Evolutionary conservation across 2,113 vertebrate species (phyloP), one percentile per base, ranked within the genome.

Genomic region (Prochilodus magdalenae): DNA sequence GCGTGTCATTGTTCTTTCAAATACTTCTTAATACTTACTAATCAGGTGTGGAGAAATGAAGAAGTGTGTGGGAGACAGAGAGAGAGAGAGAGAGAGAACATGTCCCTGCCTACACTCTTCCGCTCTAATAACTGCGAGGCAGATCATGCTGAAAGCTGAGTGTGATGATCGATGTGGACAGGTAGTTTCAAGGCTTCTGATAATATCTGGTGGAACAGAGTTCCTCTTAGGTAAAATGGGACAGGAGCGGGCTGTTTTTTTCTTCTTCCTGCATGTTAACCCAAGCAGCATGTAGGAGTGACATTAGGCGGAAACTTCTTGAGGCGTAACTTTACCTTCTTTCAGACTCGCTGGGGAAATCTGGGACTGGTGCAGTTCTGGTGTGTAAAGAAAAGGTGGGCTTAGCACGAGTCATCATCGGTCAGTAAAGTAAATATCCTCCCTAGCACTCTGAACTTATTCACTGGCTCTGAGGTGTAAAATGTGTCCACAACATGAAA

Each of bases 151-250:
- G 90, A 92, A 86, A 90, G 72, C 78, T 86, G 40, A 86, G 84
- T 65, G 86, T 60, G 84, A 88, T 92, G 91, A 94, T 92, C 91
- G 89, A 91, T 89, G 90, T 91, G 75, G 92, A 93, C 92, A 92
- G 90, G 90, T 91, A 92, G 88, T 90, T 91, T 93, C 90, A 91
- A 92, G 88, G 90, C 91, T 85, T 79, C 79, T 88, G 89, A 88
- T 89, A 86, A 85, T 85, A 87, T 90, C 78, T 85, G 78, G 72
- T 40, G 73, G 84, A 90, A 87, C 84, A 40, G 75, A 88, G 90
- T 86, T 89, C 83, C 86, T 85, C 73, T 62, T 26, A 53, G 71
- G 63, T 73, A 80, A 73, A 79, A 29, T 81, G 86, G 85, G n/a
- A 44, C 27, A 18, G 47, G 55, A 62, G 13, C 44, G 13, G 59